Evolutionary conservation across 2,113 vertebrate genomes (phyloP).

Genomic region (Sarotherodon lohbergeri): DNA sequence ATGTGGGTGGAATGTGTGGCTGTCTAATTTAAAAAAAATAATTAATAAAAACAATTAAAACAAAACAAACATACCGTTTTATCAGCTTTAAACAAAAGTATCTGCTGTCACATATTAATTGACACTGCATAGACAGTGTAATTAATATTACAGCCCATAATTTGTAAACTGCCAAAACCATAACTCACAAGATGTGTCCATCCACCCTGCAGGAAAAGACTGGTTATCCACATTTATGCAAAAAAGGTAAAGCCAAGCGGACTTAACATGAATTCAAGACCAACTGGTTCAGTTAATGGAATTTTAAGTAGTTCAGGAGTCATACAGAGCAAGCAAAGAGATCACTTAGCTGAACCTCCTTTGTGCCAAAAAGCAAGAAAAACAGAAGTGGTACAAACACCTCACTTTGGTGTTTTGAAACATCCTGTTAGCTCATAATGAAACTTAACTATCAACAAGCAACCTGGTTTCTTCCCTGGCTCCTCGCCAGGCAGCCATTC

Average conservation of each 20-base stretch:
- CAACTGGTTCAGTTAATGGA: neutral
- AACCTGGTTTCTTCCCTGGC: neutral
- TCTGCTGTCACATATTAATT: neutral
- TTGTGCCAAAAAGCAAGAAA: neutral
- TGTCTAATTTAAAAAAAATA: neutral
- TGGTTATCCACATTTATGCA: neutral
- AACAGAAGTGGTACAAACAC: neutral
- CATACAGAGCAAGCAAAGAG: neutral
- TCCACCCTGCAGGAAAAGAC: neutral
- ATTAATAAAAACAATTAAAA: neutral
- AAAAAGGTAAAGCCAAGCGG: neutral
- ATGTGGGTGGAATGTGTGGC: neutral
- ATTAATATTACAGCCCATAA: neutral
- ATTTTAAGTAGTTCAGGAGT: neutral
- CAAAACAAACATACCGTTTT: neutral
- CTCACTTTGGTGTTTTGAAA: constrained; percentile 44
- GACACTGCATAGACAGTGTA: neutral
- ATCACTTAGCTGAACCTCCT: neutral
- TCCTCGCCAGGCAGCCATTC: neutral
- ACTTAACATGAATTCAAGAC: neutral
- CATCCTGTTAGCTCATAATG: constrained; percentile 49
- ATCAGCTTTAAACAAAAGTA: neutral
- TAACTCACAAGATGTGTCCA: constrained; percentile 5
- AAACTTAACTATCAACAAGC: constrained; percentile 11
- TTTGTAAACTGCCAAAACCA: neutral